Evolutionary conservation across 2,888 invertebrate species (phyloP).

Genomic region (Eilema depressum): DNA sequence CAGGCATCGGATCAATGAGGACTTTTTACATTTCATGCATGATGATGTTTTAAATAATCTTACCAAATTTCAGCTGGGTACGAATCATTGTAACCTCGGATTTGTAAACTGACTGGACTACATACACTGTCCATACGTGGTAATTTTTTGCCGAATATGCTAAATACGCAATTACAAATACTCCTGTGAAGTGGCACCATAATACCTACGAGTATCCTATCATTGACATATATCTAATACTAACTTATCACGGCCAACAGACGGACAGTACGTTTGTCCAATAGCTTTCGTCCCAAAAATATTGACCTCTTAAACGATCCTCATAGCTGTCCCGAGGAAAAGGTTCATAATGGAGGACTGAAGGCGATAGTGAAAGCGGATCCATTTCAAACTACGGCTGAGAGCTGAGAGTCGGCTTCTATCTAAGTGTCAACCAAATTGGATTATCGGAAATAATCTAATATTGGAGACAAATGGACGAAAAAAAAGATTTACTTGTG

Average conservation of each 20-base stretch:
- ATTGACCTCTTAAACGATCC: not conserved
- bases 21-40: too few species aligned
- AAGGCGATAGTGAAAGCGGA: not conserved
- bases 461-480: not conserved
- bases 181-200: too few species aligned
- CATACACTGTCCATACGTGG: too few species aligned
- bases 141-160: too few species aligned
- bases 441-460: constrained; percentile 2
- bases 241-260: not conserved
- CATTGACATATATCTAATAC: not conserved
- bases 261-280: not conserved
- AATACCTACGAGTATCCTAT: too few species aligned
- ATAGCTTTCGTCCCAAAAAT: not conserved
- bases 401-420: not conserved
- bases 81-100: too few species aligned
- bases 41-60: too few species aligned
- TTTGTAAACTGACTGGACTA: too few species aligned
- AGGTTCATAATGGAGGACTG: not conserved
- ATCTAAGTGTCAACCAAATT: constrained; percentile 1
- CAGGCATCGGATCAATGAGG: too few species aligned
- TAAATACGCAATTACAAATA: too few species aligned
- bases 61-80: too few species aligned
- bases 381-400: not conserved
- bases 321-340: not conserved
- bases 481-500: not conserved